Percentiles rank a stretch among this genome's conserved stretches.
Evolutionary conservation across 2,113 vertebrate genomes (phyloP).

Genomic region (Pseudopodoces humilis): DNA sequence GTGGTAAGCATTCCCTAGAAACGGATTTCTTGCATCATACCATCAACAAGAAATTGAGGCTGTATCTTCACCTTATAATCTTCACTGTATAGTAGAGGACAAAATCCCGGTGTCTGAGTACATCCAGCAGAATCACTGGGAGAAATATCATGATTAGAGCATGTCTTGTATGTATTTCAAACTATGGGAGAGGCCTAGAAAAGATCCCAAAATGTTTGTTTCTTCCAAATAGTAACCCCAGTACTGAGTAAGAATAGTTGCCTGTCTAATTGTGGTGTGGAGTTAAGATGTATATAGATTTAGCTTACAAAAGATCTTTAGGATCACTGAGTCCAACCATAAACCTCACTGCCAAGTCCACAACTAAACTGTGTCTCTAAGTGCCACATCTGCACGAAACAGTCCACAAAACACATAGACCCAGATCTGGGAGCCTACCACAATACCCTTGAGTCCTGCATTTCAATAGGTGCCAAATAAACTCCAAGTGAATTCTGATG

Average conservation of each 20-base stretch:
- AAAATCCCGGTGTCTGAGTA: neutral
- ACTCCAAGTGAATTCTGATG: neutral
- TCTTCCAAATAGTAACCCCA: neutral
- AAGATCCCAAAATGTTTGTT: neutral
- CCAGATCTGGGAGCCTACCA: too few species aligned
- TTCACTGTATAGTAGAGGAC: neutral
- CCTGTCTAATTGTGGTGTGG: neutral
- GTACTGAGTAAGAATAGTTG: neutral
- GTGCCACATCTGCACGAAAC: fast-evolving
- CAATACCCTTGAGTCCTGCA: fast-evolving
- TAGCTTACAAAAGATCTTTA: neutral
- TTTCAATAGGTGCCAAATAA: neutral
- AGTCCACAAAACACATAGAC: neutral
- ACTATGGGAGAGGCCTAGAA: neutral
- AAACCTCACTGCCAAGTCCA: neutral
- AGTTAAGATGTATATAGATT: neutral
- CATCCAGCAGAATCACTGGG: neutral
- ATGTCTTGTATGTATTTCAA: neutral
- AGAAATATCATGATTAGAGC: fast-evolving
- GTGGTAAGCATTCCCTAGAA: neutral
- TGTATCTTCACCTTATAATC: too few species aligned
- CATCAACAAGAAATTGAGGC: neutral
- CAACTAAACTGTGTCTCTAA: neutral
- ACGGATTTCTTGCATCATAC: neutral
- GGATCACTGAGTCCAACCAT: neutral